A percentile compares a stretch with the other conserved stretches of the same genome.
These are phyloP conservation scores for Syrphus vitripennis DNA, from an alignment of 2,888 invertebrate genomes.

Conservation along the genomic window DNA sequence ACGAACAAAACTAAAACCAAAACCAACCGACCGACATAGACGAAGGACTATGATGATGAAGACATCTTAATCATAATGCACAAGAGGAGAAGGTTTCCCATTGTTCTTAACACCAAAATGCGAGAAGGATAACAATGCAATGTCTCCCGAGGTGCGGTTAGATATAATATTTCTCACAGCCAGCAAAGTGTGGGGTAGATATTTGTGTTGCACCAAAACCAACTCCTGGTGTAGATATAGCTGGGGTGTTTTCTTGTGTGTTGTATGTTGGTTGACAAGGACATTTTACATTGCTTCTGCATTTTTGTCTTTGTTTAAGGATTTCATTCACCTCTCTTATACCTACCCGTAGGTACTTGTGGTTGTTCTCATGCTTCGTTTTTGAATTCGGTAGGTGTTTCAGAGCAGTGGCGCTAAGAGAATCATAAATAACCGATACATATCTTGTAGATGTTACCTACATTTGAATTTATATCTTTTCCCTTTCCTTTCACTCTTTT, in stretches of 20 bases:
- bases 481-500: slow-evolving; percentile 25
- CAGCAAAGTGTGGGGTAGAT: slow-evolving; percentile 59
- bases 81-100: slow-evolving; percentile 38
- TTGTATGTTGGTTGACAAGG: slow-evolving; percentile 47
- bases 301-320: slow-evolving; percentile 5
- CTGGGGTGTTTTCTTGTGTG: background rate
- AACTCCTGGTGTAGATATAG: background rate
- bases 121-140: slow-evolving; percentile 55
- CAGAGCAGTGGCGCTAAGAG: slow-evolving; percentile 61
- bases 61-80: slow-evolving; percentile 70
- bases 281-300: slow-evolving; percentile 32
- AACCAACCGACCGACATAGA: background rate
- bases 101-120: slow-evolving; percentile 56
- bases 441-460: slow-evolving; percentile 40
- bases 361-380: slow-evolving; percentile 4
- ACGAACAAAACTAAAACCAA: background rate
- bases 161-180: slow-evolving; percentile 51
- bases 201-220: background rate
- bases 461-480: slow-evolving; percentile 49
- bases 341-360: background rate
- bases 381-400: slow-evolving; percentile 49
- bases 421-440: slow-evolving; percentile 67
- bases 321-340: background rate
- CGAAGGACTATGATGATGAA: slow-evolving; percentile 12
- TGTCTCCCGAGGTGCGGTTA: slow-evolving; percentile 33